Conservation (phyloP, 64 coral and sea anemone species). For the Hydrozoanthus tunicans region DNA sequence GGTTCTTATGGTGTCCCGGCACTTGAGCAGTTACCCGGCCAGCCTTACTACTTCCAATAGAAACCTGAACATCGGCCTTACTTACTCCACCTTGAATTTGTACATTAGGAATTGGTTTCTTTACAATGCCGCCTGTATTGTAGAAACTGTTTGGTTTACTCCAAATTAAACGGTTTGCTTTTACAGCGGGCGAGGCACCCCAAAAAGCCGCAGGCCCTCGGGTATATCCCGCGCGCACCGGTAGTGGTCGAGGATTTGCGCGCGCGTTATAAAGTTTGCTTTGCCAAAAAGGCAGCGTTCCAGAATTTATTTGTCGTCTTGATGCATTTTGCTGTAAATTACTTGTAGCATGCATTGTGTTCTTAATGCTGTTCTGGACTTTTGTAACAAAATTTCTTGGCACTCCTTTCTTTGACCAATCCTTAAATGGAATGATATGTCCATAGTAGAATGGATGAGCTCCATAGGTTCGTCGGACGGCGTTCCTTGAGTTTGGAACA, state of each 20-base stretch:
- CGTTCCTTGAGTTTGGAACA: background rate
- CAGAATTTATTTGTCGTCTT: background rate
- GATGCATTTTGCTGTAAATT: background rate
- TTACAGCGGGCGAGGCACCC: slow-evolving; percentile 1
- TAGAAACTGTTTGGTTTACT: background rate
- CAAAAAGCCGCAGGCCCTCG: background rate
- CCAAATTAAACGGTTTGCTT: background rate
- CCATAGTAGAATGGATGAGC: background rate
- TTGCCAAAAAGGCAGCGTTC: background rate
- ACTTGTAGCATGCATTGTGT: background rate
- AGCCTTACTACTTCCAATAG: background rate
- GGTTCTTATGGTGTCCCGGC: background rate
- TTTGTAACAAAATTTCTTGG: slow-evolving; percentile 15
- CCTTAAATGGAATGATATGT: slow-evolving; percentile 46
- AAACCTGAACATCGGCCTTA: background rate
- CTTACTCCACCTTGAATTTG: background rate
- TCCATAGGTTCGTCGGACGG: slow-evolving; percentile 1
- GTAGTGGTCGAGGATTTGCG: background rate
- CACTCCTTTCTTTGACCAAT: slow-evolving; percentile 51
- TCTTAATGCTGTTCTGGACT: background rate
- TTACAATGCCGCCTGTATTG: background rate
- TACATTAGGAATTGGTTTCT: background rate
- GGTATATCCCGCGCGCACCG: background rate
- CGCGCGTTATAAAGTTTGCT: background rate
- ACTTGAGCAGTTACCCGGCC: background rate